Conservation (phyloP, 2,113 vertebrate species). For the Falcunculus frontatus region DNA sequence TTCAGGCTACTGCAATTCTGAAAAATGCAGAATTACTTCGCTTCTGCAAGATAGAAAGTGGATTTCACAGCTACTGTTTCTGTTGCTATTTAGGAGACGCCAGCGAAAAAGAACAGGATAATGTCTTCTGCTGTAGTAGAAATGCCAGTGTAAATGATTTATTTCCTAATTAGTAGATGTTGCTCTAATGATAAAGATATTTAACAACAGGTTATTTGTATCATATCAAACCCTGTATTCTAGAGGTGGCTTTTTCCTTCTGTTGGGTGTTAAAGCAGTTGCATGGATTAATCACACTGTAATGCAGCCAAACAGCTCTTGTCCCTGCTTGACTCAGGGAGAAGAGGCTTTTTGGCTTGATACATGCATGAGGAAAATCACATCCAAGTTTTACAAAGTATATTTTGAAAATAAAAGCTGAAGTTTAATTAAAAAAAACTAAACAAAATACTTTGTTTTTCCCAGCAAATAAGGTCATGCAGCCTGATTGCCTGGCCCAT, state of each 20-base stretch:
- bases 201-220: background rate
- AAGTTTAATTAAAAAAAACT: slow-evolving; percentile 26
- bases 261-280: background rate
- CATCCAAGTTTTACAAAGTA: background rate
- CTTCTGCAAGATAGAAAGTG: background rate
- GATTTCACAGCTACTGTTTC: slow-evolving; percentile 15
- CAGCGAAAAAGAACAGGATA: background rate
- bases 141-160: background rate
- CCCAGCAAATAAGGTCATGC: slow-evolving; percentile 22
- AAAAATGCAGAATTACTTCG: background rate
- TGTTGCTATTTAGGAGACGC: background rate
- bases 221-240: background rate
- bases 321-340: background rate
- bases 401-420: slow-evolving; percentile 7
- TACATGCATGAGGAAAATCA: background rate
- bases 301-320: background rate
- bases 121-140: background rate
- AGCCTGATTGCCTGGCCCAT: slow-evolving; percentile 24
- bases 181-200: background rate
- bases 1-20: background rate
- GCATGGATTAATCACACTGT: background rate
- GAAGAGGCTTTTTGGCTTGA: background rate
- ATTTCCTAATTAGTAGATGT: slow-evolving; percentile 2
- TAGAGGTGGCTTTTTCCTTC: background rate
- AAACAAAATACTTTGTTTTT: background rate